Evolutionary conservation across 2,797 vertebrate genomes (phyloP).

Genomic region (Catamblyrhynchus diadema): DNA sequence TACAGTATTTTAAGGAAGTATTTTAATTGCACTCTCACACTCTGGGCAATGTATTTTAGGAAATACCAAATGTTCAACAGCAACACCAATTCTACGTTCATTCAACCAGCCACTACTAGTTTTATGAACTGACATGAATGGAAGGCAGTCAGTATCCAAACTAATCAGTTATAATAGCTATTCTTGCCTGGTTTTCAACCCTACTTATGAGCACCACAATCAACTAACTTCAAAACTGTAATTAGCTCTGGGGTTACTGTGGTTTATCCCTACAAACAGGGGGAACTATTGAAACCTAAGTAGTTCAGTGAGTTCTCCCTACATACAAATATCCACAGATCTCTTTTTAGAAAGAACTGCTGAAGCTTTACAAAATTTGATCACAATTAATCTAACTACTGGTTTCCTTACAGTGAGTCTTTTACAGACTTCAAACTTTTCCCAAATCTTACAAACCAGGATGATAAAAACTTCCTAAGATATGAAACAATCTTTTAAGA

Average conservation of each 20-base stretch:
- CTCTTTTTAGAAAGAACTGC: neutral
- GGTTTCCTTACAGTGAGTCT: neutral
- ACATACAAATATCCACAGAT: neutral
- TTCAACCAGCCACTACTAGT: neutral
- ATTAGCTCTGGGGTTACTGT: neutral
- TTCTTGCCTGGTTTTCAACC: neutral
- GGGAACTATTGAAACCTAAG: neutral
- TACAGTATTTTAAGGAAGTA: neutral
- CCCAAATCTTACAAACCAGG: neutral
- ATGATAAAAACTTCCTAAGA: neutral
- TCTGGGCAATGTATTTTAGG: neutral
- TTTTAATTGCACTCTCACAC: neutral
- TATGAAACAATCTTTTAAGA: neutral
- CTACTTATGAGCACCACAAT: neutral
- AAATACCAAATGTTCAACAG: neutral
- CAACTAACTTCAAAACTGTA: neutral
- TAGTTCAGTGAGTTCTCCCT: neutral
- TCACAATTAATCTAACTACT: neutral
- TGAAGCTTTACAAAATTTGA: neutral
- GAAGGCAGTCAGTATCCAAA: neutral
- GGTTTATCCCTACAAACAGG: neutral
- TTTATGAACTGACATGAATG: neutral
- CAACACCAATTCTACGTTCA: neutral
- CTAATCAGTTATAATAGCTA: fast-evolving
- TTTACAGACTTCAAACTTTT: neutral